A percentile compares a stretch with the other conserved stretches of the same genome.
These are phyloP conservation scores for Poecilia picta DNA, from an alignment of 2,797 vertebrate genomes.

Conservation along the genomic window DNA sequence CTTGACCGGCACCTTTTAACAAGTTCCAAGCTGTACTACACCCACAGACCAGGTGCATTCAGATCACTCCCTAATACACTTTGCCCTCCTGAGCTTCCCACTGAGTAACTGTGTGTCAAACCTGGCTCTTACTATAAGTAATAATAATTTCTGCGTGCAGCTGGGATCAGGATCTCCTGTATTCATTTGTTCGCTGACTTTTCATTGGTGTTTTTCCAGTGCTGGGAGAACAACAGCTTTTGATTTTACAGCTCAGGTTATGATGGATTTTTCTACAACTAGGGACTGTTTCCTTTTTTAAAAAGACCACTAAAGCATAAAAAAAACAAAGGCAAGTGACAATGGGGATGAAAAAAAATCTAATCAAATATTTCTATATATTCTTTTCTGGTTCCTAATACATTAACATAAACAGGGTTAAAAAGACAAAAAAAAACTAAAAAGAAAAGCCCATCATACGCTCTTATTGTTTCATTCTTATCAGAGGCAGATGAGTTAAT, in stretches of 20 bases:
- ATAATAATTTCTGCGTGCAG: slow-evolving; percentile 46
- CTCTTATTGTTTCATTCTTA: slow-evolving; percentile 73
- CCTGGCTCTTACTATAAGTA: slow-evolving; percentile 37
- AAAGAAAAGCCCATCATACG: slow-evolving; percentile 28
- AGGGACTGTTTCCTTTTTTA: slow-evolving; percentile 43
- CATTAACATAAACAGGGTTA: slow-evolving; percentile 34
- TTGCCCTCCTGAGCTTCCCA: slow-evolving; percentile 51
- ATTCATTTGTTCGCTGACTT: slow-evolving; percentile 47
- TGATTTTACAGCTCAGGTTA: slow-evolving; percentile 44
- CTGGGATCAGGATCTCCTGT: slow-evolving; percentile 42
- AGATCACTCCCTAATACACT: slow-evolving; percentile 57
- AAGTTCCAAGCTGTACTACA: slow-evolving; percentile 67
- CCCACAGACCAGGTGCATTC: slow-evolving; percentile 65
- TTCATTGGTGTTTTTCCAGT: slow-evolving; percentile 26
- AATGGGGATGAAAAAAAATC: slow-evolving; percentile 1
- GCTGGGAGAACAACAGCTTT: slow-evolving; percentile 46
- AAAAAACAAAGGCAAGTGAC: slow-evolving; percentile 2
- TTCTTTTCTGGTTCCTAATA: slow-evolving; percentile 57
- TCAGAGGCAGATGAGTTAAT: slow-evolving; percentile 75
- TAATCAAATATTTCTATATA: slow-evolving; percentile 64
- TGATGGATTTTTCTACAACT: slow-evolving; percentile 33
- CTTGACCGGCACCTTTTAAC: slow-evolving; percentile 80
- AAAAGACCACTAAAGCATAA: slow-evolving; percentile 31
- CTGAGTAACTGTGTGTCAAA: slow-evolving; percentile 58
- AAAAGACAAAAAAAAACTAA: slow-evolving; percentile 22